Evolutionary conservation across 2,113 vertebrate species (phyloP).

Genomic region (Mastomys coucha): DNA sequence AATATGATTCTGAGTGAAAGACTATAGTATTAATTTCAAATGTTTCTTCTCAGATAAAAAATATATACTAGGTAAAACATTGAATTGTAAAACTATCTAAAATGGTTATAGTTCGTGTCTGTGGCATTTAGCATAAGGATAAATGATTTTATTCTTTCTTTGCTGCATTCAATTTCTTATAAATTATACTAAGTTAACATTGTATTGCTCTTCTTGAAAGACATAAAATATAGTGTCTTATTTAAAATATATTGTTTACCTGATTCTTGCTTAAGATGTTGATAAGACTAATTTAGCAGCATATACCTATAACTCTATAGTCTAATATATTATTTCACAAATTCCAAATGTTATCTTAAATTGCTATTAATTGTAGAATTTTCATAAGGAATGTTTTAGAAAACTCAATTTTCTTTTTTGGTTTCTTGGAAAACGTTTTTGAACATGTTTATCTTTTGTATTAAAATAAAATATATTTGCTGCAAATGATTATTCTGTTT

Average conservation of each 20-base stretch:
- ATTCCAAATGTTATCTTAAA: background rate
- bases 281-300: background rate
- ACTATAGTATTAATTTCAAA: background rate
- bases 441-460: background rate
- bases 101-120: background rate
- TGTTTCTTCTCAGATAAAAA: background rate
- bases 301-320: background rate
- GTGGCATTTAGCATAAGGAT: background rate
- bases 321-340: background rate
- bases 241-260: background rate
- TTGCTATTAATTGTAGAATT: background rate
- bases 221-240: background rate
- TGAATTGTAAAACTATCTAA: background rate
- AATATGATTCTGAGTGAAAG: background rate
- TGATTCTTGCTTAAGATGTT: background rate
- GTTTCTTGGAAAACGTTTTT: constrained; percentile 46
- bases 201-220: background rate
- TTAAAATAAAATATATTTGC: background rate
- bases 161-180: background rate
- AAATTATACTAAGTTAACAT: background rate
- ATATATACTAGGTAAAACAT: background rate
- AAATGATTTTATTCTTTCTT: background rate
- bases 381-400: background rate
- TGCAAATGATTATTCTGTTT: background rate
- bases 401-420: background rate